These are phyloP conservation scores for Watsonalla cultraria DNA, from an alignment of 2,888 invertebrate species.

Conservation along the genomic window DNA sequence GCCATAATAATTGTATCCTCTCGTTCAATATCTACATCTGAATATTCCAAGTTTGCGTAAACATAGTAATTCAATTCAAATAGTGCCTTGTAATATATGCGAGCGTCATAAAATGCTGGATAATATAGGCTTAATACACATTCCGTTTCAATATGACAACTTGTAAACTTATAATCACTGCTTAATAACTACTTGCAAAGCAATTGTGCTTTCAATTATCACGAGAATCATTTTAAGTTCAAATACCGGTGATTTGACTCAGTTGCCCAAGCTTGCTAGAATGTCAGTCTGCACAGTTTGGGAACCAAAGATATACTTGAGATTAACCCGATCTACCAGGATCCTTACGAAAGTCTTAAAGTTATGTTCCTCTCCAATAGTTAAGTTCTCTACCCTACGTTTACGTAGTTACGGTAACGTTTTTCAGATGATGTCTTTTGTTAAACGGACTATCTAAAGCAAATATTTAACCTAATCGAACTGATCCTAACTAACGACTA, in stretches of 20 bases:
- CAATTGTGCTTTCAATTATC: neutral
- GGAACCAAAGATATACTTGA: conserved; percentile 43
- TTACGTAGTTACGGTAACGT: no score
- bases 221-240: no score
- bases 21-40: neutral
- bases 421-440: no score
- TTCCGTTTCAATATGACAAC: conserved; percentile 45
- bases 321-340: no score
- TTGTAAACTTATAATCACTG: conserved; percentile 40
- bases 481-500: no score
- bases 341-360: no score
- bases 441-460: no score
- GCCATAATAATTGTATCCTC: neutral
- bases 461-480: no score
- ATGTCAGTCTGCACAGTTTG: conserved; percentile 27
- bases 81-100: conserved; percentile 29
- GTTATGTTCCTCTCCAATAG: no score
- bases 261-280: no score
- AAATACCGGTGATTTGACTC: neutral
- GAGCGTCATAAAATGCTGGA: conserved; percentile 39
- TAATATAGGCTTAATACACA: conserved; percentile 45
- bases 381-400: no score
- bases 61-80: conserved; percentile 33
- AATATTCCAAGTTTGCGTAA: conserved; percentile 21
- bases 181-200: conserved; percentile 7